Percentiles rank a stretch among this genome's conserved stretches.
phyloP scores from a whole-genome alignment of 1,140 invertebrate genomes.

The Helicoverpa zea region DNA sequence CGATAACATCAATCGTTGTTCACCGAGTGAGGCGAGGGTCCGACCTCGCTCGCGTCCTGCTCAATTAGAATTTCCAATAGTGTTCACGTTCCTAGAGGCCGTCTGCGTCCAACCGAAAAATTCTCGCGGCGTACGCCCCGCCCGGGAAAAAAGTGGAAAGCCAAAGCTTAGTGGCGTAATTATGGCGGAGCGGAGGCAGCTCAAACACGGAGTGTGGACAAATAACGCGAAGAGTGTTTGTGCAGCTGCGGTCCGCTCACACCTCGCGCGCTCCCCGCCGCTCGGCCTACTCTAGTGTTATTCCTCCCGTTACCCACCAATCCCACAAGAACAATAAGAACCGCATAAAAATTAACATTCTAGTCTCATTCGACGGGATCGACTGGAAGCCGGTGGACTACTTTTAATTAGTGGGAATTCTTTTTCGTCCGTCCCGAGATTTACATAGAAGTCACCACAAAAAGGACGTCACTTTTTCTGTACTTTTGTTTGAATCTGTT shows the following conservation, averaged over 20 bases:
- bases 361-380: constrained; percentile 65
- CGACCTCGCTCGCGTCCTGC: constrained; percentile 19
- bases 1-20: constrained; percentile 62
- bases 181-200: constrained; percentile 66
- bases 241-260: constrained; percentile 66
- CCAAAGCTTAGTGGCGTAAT: constrained; percentile 72
- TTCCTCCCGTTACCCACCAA: constrained; percentile 64
- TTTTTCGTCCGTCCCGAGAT: constrained; percentile 69
- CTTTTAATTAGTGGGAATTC: constrained; percentile 78
- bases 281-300: constrained; percentile 56
- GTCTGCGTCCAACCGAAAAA: constrained; percentile 58
- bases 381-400: constrained; percentile 64
- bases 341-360: constrained; percentile 68
- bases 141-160: constrained; percentile 63
- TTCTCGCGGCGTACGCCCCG: constrained; percentile 38
- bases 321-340: constrained; percentile 61
- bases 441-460: constrained; percentile 79
- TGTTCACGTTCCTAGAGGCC: constrained; percentile 57
- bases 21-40: constrained; percentile 31
- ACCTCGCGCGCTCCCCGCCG: constrained; percentile 49
- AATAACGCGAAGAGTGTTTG: constrained; percentile 75
- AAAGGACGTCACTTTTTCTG: constrained; percentile 77
- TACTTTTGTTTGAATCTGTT: constrained; percentile 81
- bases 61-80: constrained; percentile 65
- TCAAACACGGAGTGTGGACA: constrained; percentile 71